Evolutionary conservation across 2,888 invertebrate genomes (phyloP), one percentile per base, ranked within the genome.

Genomic region (Eupithecia tripunctaria): DNA sequence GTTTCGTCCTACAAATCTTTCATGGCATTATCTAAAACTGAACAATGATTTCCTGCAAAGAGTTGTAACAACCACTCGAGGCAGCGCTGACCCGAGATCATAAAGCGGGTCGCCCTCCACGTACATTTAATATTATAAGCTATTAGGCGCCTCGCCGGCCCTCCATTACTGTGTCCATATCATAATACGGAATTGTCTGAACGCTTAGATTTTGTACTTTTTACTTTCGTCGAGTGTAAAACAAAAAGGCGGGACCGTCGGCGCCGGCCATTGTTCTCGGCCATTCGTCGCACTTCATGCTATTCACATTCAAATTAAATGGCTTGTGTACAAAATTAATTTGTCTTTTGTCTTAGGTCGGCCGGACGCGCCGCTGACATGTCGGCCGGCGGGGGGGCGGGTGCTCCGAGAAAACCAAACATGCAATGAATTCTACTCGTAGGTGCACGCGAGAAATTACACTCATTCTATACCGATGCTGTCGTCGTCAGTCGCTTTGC

Each of bases 301-400:
- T 94, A 94, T 94, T 94, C 94, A 92, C 93, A 94, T 94, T 94
- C 92, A 94, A 94, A 94, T 94, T 94, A 94, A 94, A 94, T 92
- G 92, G 89, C 89, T 89, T 89, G 93, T 92, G 94, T 94, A 94
- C 93, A 92, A 93, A 93, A 94, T 94, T 94, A 94, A 94, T 94
- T 94, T 94, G 94, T 94, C 94, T 93, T 94, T 94, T 94, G 94
- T 94, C 91, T 94, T 92, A 93, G 91, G 85, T 86, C 85, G 83
- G 84, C 66, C 43, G 81, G 80, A 83, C 85, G 81, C 83, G 82
- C 83, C 82, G 86, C 89, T 88, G 92, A 91, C 91, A 91, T 89
- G 91, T 89, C 89, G 82, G 87, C 82, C 94, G 89, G 92, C 92
- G 87, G 93, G 93, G 86, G 78, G 89, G 36, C 63, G 18, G 38